Evolutionary conservation across 2,888 invertebrate species (phyloP), one percentile per base, ranked within the genome.

Genomic region (Phrixothrix hirtus): DNA sequence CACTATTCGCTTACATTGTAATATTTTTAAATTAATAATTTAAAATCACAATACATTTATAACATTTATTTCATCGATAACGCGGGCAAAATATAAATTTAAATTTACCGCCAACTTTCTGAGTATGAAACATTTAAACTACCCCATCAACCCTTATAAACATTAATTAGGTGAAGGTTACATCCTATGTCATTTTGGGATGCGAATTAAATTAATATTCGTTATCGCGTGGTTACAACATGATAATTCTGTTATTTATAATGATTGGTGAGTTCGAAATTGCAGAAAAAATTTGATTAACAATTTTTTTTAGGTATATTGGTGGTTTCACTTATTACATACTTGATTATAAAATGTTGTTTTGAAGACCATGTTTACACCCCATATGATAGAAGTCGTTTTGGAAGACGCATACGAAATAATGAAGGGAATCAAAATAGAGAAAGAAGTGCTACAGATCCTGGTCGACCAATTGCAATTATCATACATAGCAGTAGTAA

Each of bases 401-500:
- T 7, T 6, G 2, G 17, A n/a, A 6, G 15, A 2, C 14, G 11
- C 2, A 14, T 1, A 3, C 35, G 9, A 35, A 14, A 21, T 21
- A 3, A 7, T 5, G 4, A 21, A 21, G 21, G 3, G 7, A 3
- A 21, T 7, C 4, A 29, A 9, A 2, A 29, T 3, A 9, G 9
- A 29, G 10, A 29, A 5, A 2, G 3, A 2, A 29, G 29, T 10
- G 3, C 16, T 7, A 2, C 35, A 4, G 17, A 35, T 13, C n/a
- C n/a, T 7, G 16, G 35, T 9, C 9, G 35, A 7, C 35, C 35
- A 2, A 13, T 35, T 6, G 15, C 35, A 9, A 17, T 35, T 2
- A 11, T 35, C 1, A 11, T 35, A 6, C 35, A 35, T 15, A 35
- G 35, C n/a, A 35, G 35, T 11, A 35, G 35, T 16, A 35, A 14